phyloP scores from a whole-genome alignment of 2,113 vertebrate genomes.

The Cyprinodon variegatus region DNA sequence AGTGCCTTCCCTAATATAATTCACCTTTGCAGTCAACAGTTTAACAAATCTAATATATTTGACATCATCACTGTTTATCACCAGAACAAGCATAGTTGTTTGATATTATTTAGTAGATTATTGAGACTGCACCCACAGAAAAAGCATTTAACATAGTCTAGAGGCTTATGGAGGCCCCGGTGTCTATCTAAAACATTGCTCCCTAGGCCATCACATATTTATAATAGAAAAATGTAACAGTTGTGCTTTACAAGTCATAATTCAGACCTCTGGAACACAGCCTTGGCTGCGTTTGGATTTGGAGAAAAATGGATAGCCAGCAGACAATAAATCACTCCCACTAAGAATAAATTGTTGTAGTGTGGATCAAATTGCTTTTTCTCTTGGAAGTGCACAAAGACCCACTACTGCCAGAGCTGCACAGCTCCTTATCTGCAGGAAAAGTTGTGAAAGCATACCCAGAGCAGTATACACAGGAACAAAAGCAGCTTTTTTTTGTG shows the following conservation, averaged over 20 bases:
- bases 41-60: neutral
- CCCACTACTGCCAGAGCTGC: conserved; percentile 20
- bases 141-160: neutral
- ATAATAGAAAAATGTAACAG: conserved; percentile 21
- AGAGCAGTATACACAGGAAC: conserved; percentile 33
- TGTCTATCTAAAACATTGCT: neutral
- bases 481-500: conserved; percentile 41
- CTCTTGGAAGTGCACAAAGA: conserved; percentile 41
- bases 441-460: conserved; percentile 56
- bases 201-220: conserved; percentile 11
- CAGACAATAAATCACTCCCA: conserved; percentile 57
- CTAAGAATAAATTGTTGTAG: conserved; percentile 61
- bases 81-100: neutral
- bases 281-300: conserved; percentile 51
- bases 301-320: conserved; percentile 60
- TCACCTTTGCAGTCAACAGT: neutral
- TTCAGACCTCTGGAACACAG: conserved; percentile 48
- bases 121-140: neutral
- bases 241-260: conserved; percentile 52
- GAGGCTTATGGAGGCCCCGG: neutral
- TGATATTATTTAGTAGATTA: neutral
- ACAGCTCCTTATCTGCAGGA: conserved; percentile 49
- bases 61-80: neutral
- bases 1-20: neutral
- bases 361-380: conserved; percentile 62